Conservation (phyloP, 2,888 invertebrate species). For the Heliconius charithonia region DNA sequence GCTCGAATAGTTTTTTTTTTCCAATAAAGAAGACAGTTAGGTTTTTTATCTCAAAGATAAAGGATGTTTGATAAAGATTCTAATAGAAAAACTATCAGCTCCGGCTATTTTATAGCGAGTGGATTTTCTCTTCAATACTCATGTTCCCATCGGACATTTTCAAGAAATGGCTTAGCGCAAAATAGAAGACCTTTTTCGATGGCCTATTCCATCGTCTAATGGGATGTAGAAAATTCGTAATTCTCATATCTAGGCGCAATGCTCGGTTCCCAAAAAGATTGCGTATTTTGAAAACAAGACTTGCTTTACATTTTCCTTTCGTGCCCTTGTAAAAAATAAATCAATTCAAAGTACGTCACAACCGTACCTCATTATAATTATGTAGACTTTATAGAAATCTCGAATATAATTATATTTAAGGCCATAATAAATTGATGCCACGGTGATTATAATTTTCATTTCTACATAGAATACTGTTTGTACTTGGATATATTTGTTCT, state of each 20-base stretch:
- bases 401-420: too few relatives aligned
- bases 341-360: too few relatives aligned
- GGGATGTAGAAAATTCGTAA: conserved; percentile 41
- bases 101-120: conserved; percentile 39
- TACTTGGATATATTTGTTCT: too few relatives aligned
- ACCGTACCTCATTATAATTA: too few relatives aligned
- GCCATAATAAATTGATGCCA: too few relatives aligned
- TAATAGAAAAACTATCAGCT: conserved; percentile 32
- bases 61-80: conserved; percentile 12
- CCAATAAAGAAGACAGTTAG: background rate
- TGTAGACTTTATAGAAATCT: too few relatives aligned
- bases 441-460: too few relatives aligned
- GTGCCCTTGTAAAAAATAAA: background rate
- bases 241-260: conserved; percentile 12
- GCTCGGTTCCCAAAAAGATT: conserved; percentile 25
- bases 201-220: conserved; percentile 40
- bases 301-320: conserved; percentile 4
- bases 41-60: background rate
- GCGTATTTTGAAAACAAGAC: conserved; percentile 29
- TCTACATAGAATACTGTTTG: too few relatives aligned
- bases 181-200: conserved; percentile 39
- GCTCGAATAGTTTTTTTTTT: background rate
- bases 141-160: conserved; percentile 33
- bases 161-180: conserved; percentile 39
- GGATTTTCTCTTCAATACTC: conserved; percentile 26